These are phyloP conservation scores for Eupithecia exiguata DNA, from an alignment of 2,888 invertebrate genomes.

Conservation along the genomic window DNA sequence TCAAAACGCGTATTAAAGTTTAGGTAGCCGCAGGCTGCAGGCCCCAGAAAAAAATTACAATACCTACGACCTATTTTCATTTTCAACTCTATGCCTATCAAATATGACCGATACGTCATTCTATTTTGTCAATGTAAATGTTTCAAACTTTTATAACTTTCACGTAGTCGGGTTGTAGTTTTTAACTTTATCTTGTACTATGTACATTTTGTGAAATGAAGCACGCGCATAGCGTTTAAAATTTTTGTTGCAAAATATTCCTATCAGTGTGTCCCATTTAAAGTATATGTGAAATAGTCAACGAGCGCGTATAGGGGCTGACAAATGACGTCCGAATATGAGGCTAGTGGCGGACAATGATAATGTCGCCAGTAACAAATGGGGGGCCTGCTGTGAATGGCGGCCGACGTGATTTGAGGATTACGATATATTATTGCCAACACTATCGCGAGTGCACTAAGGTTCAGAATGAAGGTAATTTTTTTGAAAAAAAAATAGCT, in stretches of 20 bases:
- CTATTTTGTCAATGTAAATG: no score
- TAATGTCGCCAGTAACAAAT: constrained; percentile 78
- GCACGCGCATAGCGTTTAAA: no score
- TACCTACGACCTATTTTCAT: no score
- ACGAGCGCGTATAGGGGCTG: constrained; percentile 58
- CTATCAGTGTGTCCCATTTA: constrained; percentile 18
- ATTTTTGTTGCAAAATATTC: background rate
- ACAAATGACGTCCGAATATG: constrained; percentile 78
- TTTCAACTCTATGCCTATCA: no score
- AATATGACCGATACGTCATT: no score
- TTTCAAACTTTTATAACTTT: no score
- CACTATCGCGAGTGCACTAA: constrained; percentile 54
- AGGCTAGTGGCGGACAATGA: constrained; percentile 75
- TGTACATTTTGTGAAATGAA: no score
- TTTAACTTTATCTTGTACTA: no score
- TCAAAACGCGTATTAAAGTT: no score
- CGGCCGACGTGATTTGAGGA: constrained; percentile 64
- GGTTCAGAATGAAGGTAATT: background rate
- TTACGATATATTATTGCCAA: constrained; percentile 70
- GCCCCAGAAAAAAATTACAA: no score
- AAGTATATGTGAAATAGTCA: constrained; percentile 57
- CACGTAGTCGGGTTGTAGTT: no score
- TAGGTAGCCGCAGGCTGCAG: no score
- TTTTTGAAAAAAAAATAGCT: background rate
- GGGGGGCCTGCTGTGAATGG: constrained; percentile 66